Evolutionary conservation across 2,888 invertebrate species (phyloP), one percentile per base, ranked within the genome.

Genomic region (Troides aeacus): DNA sequence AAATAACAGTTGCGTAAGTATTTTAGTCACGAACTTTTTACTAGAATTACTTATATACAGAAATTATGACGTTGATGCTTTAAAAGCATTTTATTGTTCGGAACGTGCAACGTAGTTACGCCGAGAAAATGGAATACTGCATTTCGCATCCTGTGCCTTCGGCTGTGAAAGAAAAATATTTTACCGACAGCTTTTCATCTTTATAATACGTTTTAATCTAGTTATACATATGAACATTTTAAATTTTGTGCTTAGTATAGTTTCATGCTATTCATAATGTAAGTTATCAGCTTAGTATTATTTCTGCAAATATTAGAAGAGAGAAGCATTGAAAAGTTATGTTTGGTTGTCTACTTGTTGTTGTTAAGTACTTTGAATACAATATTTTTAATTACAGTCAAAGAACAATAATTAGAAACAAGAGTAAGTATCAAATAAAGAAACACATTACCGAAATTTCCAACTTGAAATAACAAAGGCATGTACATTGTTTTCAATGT

Each of bases 11-110:
- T 71, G 72, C 74, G 71, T 76, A 74, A 68, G 71, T 68, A 72
- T 75, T 70, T 72, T 74, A 74, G 72, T 77, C 72, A 73, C 73
- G 60, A 61, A 57, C 18, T 71, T 73, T 74, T 70, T 73, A 68
- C 74, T 74, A 74, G 80, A 85, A 83, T 85, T 84, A 84, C 79
- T 80, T 84, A 83, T 82, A 83, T 83, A 80, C 84, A 84, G 79
- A 81, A 84, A 87, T 87, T 84, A 86, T 83, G 84, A 85, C 84
- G 85, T 86, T 83, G 84, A 82, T 87, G 85, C 89, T 90, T 90
- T 90, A 90, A 91, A 90, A 91, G 90, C 91, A 85, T 90, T 91
- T 88, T 89, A 89, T 90, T 90, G 91, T 91, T 88, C 87, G 83
- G 84, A 85, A 81, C 84, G 84, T 84, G 85, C 85, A 85, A 86